A percentile compares a stretch with the other conserved stretches of the same genome.
These are phyloP conservation scores for Polyodon spathula DNA, from an alignment of 2,113 vertebrate genomes.

Conservation along the genomic window DNA sequence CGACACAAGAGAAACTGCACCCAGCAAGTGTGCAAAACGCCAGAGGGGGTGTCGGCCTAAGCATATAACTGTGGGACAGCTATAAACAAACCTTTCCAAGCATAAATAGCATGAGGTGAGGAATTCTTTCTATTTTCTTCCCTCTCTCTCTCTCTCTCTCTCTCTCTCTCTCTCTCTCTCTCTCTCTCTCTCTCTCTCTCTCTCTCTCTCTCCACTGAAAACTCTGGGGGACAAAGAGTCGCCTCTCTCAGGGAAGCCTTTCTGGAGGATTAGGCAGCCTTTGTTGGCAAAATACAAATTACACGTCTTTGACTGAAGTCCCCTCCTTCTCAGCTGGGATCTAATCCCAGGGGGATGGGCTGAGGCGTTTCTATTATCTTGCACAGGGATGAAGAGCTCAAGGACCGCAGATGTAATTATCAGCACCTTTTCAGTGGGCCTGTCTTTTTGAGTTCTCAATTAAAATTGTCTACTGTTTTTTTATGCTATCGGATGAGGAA, in stretches of 20 bases:
- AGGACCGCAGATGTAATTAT: slow-evolving; percentile 45
- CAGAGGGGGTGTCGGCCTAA: slow-evolving; percentile 44
- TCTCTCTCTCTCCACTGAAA: slow-evolving; percentile 37
- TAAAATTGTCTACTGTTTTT: slow-evolving; percentile 46
- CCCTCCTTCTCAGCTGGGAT: slow-evolving; percentile 54
- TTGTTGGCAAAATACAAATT: slow-evolving; percentile 77
- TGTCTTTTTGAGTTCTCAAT: slow-evolving; percentile 48
- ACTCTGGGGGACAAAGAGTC: slow-evolving; percentile 48
- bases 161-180: slow-evolving; percentile 31
- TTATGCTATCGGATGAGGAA: not conserved
- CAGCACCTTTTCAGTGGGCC: slow-evolving; percentile 38
- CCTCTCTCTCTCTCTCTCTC: slow-evolving; percentile 32
- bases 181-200: slow-evolving; percentile 36
- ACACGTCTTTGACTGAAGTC: slow-evolving; percentile 51
- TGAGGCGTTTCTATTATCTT: slow-evolving; percentile 32
- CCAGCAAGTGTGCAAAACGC: slow-evolving; percentile 45
- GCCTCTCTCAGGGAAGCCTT: slow-evolving; percentile 54
- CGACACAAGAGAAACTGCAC: slow-evolving; percentile 40
- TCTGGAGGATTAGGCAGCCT: slow-evolving; percentile 65
- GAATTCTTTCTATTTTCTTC: slow-evolving; percentile 29
- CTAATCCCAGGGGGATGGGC: slow-evolving; percentile 36
- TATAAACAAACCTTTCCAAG: slow-evolving; percentile 59
- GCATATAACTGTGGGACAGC: slow-evolving; percentile 51
- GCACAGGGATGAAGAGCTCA: slow-evolving; percentile 40
- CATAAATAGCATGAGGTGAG: slow-evolving; percentile 57